These are phyloP conservation scores for Lepisosteus osseus DNA, from an alignment of 2,113 vertebrate genomes.

Conservation along the genomic window DNA sequence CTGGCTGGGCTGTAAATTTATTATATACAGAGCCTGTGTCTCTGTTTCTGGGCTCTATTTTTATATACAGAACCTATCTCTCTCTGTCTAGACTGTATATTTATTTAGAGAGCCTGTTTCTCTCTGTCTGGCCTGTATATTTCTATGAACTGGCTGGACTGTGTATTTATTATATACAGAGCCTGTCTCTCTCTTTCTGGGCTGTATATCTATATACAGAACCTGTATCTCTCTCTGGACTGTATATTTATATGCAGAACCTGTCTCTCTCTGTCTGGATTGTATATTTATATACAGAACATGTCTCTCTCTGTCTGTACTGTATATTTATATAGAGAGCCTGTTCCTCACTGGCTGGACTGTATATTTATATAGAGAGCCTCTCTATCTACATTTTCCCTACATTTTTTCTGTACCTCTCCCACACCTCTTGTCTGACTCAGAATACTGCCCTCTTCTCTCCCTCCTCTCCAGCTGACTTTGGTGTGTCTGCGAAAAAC, in stretches of 20 bases:
- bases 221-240: too few relatives aligned
- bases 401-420: not conserved
- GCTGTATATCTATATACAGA: too few relatives aligned
- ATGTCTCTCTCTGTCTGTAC: not conserved
- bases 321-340: not conserved
- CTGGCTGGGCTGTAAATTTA: too few relatives aligned
- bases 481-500: slow-evolving; percentile 66
- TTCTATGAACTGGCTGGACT: too few relatives aligned
- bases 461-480: slow-evolving; percentile 49
- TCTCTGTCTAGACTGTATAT: not conserved
- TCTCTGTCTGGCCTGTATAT: not conserved
- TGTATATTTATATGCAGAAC: not conserved
- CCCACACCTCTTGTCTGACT: not conserved
- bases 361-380: not conserved
- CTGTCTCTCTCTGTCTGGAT: not conserved
- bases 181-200: too few relatives aligned
- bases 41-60: too few relatives aligned
- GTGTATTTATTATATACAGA: too few relatives aligned
- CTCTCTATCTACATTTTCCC: not conserved
- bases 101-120: not conserved
- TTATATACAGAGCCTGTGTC: too few relatives aligned
- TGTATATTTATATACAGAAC: not conserved
- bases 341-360: not conserved
- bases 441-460: not conserved
- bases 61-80: not conserved